phyloP scores from a whole-genome alignment of 2,888 invertebrate genomes.

The Griposia aprilina region DNA sequence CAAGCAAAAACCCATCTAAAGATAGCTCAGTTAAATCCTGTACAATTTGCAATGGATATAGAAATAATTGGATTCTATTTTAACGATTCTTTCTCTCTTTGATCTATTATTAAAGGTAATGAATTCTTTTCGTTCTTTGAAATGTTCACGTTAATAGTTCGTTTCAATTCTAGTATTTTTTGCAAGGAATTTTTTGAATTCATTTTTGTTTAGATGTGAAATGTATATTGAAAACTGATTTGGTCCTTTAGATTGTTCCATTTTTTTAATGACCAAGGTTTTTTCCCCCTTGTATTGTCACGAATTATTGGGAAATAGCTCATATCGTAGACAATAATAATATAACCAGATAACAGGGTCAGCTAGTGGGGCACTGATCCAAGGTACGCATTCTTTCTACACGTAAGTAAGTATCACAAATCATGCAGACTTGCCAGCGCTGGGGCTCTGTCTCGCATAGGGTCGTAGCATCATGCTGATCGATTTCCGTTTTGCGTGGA shows the following conservation, averaged over 20 bases:
- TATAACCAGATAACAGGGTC: background rate
- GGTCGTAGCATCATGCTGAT: no score
- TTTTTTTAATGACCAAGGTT: background rate
- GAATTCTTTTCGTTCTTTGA: slow-evolving; percentile 55
- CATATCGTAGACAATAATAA: no score
- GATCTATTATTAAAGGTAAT: slow-evolving; percentile 64
- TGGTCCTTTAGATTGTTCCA: background rate
- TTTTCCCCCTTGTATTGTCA: background rate
- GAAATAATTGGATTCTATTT: slow-evolving; percentile 68
- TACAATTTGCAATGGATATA: slow-evolving; percentile 64
- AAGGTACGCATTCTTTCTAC: no score
- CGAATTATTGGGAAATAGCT: background rate
- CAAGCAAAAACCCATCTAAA: slow-evolving; percentile 12
- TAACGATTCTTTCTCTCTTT: slow-evolving; percentile 63
- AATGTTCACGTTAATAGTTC: slow-evolving; percentile 40
- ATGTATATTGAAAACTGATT: background rate
- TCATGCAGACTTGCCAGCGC: no score
- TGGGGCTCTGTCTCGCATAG: no score
- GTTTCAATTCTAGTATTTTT: slow-evolving; percentile 27
- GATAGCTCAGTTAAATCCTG: slow-evolving; percentile 33
- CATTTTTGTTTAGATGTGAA: slow-evolving; percentile 13
- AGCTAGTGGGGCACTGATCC: no score
- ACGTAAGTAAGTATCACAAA: background rate
- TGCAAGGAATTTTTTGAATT: slow-evolving; percentile 2
- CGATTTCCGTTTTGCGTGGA: no score